Conservation (phyloP, 2,113 vertebrate genomes). For the Sigmodon hispidus region DNA sequence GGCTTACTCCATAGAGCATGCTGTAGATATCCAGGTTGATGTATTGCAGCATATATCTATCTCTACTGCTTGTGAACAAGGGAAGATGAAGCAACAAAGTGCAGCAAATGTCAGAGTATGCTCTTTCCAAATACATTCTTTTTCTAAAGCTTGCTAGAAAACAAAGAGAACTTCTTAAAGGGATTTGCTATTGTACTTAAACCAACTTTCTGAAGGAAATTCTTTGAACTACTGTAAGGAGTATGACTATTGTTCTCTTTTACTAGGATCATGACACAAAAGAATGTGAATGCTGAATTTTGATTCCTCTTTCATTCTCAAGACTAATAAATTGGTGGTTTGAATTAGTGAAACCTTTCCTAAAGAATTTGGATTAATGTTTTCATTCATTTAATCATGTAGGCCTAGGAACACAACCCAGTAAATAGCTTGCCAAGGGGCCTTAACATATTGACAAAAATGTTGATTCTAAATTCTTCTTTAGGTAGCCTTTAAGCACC, state of each 20-base stretch:
- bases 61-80: neutral
- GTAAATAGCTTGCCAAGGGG: neutral
- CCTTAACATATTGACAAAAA: conserved; percentile 22
- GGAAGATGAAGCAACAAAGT: conserved; percentile 9
- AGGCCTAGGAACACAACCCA: neutral
- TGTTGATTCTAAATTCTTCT: neutral
- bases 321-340: neutral
- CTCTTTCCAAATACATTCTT: conserved; percentile 36
- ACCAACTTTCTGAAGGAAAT: conserved; percentile 26
- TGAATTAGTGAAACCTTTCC: neutral
- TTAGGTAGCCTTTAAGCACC: neutral
- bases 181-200: neutral
- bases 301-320: conserved; percentile 27
- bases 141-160: conserved; percentile 33
- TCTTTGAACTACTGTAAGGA: neutral
- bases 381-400: neutral
- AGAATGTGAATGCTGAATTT: conserved; percentile 11
- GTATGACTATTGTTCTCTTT: neutral
- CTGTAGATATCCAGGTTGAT: neutral
- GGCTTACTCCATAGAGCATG: neutral
- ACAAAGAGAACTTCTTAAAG: conserved; percentile 40
- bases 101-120: neutral
- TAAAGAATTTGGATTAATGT: neutral
- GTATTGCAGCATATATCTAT: neutral
- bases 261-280: neutral